Evolutionary conservation across 2,113 vertebrate genomes (phyloP).

Genomic region (Verasper variegatus): DNA sequence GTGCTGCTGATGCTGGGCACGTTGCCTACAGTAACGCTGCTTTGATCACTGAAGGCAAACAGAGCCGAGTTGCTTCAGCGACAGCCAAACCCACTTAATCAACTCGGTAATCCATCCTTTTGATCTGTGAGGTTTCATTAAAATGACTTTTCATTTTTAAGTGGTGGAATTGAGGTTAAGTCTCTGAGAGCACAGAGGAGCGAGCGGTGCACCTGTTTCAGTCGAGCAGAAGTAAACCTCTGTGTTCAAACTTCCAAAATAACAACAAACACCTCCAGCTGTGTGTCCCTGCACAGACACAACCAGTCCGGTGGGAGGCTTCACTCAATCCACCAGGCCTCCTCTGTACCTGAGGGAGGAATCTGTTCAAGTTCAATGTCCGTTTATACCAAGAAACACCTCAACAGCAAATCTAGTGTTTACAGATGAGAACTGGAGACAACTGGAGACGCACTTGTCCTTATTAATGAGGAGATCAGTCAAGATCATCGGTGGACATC

Average conservation of each 20-base stretch:
- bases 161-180: background rate
- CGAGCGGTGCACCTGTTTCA: slow-evolving; percentile 60
- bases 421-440: slow-evolving; percentile 4
- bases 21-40: background rate
- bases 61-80: slow-evolving; percentile 11
- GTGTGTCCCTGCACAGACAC: slow-evolving; percentile 1
- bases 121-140: slow-evolving; percentile 9
- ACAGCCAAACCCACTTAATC: slow-evolving; percentile 10
- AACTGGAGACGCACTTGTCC: background rate
- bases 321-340: slow-evolving; percentile 10
- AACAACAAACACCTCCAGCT: slow-evolving; percentile 31
- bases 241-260: slow-evolving; percentile 62
- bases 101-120: slow-evolving; percentile 27
- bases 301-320: slow-evolving; percentile 45
- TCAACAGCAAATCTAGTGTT: background rate
- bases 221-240: slow-evolving; percentile 53
- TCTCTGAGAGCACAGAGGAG: slow-evolving; percentile 2
- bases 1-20: slow-evolving; percentile 11
- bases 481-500: no score
- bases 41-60: slow-evolving; percentile 29
- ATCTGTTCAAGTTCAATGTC: slow-evolving; percentile 16
- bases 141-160: background rate
- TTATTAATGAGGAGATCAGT: background rate
- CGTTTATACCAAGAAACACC: slow-evolving; percentile 1
- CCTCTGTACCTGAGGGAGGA: slow-evolving; percentile 38